A percentile compares a stretch with the other conserved stretches of the same genome.
phyloP scores from a whole-genome alignment of 2,888 invertebrate genomes.

The Embidobia sp. region DNA sequence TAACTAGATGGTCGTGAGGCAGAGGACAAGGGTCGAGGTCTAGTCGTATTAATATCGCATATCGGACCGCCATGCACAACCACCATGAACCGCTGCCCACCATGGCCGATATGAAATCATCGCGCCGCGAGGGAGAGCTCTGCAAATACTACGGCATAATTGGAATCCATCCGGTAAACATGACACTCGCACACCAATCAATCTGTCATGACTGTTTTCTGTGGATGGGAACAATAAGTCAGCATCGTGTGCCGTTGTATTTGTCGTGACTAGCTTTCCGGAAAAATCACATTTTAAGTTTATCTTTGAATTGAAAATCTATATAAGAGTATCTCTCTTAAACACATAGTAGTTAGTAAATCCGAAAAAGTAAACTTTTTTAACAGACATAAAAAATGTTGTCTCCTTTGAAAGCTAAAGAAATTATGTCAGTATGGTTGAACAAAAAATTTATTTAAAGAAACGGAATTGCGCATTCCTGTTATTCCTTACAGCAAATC shows the following conservation, averaged over 20 bases:
- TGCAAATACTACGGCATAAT: slow-evolving; percentile 80
- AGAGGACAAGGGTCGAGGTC: slow-evolving; percentile 71
- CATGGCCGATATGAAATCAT: slow-evolving; percentile 76
- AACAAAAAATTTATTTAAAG: too few species aligned
- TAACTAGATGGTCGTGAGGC: slow-evolving; percentile 59
- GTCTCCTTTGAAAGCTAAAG: too few species aligned
- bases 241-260: slow-evolving; percentile 24
- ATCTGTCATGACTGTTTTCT: slow-evolving; percentile 74
- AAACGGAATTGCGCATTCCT: too few species aligned
- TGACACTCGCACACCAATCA: slow-evolving; percentile 75
- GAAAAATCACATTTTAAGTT: slow-evolving; percentile 3
- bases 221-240: slow-evolving; percentile 50
- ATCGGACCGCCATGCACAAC: slow-evolving; percentile 75
- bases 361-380: too few species aligned
- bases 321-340: slow-evolving; percentile 2
- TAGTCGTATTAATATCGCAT: slow-evolving; percentile 80
- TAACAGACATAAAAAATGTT: too few species aligned
- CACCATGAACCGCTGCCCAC: slow-evolving; percentile 61
- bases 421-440: too few species aligned
- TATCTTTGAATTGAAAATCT: slow-evolving; percentile 1
- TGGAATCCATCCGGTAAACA: slow-evolving; percentile 80
- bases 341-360: too few species aligned
- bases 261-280: slow-evolving; percentile 16
- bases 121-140: slow-evolving; percentile 78
- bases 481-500: too few species aligned